Evolutionary conservation across 1,140 invertebrate species (phyloP).

Genomic region (Drosophila watanabei): DNA sequence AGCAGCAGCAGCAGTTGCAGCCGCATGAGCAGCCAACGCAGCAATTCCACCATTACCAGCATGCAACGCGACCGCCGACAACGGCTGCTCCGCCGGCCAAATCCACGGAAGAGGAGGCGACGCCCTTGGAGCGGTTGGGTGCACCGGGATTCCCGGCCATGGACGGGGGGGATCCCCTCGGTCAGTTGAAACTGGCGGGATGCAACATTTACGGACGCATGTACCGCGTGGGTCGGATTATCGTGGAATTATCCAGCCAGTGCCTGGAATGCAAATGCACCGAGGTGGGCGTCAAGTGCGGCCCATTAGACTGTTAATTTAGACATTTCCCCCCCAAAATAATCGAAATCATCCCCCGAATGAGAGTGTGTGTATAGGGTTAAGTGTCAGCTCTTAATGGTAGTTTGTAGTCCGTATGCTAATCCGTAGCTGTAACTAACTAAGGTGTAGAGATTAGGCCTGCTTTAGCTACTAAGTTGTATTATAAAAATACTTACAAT

Average conservation of each 20-base stretch:
- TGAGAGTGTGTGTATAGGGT: slow-evolving; percentile 31
- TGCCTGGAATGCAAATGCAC: slow-evolving; percentile 95
- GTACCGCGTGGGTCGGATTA: slow-evolving; percentile 94
- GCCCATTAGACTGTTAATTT: slow-evolving; percentile 88
- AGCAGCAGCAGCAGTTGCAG: slow-evolving; percentile 37
- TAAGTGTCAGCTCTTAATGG: slow-evolving; percentile 25
- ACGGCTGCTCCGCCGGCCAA: slow-evolving; percentile 36
- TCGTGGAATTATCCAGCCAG: slow-evolving; percentile 92
- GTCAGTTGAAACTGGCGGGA: slow-evolving; percentile 92
- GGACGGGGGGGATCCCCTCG: slow-evolving; percentile 58
- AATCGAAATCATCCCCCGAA: not conserved
- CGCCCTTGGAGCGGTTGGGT: not conserved
- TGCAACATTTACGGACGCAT: slow-evolving; percentile 97
- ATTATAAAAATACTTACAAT: slow-evolving; percentile 57
- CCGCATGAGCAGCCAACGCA: slow-evolving; percentile 59
- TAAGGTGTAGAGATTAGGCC: slow-evolving; percentile 23
- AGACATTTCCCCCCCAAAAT: slow-evolving; percentile 37
- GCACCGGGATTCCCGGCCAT: not conserved
- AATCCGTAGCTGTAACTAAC: slow-evolving; percentile 33
- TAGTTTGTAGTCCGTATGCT: slow-evolving; percentile 15
- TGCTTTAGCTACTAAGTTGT: slow-evolving; percentile 58
- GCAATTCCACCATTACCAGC: slow-evolving; percentile 76
- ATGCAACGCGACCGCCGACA: slow-evolving; percentile 51
- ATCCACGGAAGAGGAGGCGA: slow-evolving; percentile 11
- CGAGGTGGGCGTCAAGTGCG: slow-evolving; percentile 94